phyloP scores from a whole-genome alignment of 2,113 vertebrate genomes.

The Canis aureus region DNA sequence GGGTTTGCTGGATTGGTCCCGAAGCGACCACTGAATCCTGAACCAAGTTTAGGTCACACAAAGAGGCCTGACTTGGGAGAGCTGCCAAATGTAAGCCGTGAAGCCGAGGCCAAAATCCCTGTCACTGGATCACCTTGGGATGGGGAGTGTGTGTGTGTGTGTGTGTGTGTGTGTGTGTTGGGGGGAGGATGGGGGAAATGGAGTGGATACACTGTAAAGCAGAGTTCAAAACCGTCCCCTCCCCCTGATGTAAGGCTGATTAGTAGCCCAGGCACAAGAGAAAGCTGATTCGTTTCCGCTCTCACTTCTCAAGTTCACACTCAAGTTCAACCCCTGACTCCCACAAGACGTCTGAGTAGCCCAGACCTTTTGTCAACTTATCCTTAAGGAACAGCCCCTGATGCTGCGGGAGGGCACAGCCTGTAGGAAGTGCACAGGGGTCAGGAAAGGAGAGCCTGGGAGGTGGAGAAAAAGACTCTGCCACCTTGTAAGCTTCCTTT shows the following conservation, averaged over 20 bases:
- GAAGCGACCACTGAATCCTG: background rate
- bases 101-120: background rate
- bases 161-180: too few relatives aligned
- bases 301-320: constrained; percentile 59
- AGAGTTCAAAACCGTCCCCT: background rate
- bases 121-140: background rate
- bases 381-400: background rate
- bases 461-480: background rate
- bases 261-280: background rate
- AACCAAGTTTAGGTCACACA: background rate
- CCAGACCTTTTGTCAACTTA: background rate
- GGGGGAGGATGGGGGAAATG: background rate
- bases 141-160: background rate
- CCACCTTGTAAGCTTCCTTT: background rate
- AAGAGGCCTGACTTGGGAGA: background rate
- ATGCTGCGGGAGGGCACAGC: background rate
- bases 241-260: background rate
- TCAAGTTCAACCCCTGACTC: constrained; percentile 56
- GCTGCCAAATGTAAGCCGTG: background rate
- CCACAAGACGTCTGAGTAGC: background rate
- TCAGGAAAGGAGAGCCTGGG: rapidly evolving
- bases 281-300: constrained; percentile 4
- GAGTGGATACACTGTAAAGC: background rate
- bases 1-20: background rate
- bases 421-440: rapidly evolving